Conservation (phyloP, 2,888 invertebrate genomes). For the Ashinkailepas kermadecensis region DNA sequence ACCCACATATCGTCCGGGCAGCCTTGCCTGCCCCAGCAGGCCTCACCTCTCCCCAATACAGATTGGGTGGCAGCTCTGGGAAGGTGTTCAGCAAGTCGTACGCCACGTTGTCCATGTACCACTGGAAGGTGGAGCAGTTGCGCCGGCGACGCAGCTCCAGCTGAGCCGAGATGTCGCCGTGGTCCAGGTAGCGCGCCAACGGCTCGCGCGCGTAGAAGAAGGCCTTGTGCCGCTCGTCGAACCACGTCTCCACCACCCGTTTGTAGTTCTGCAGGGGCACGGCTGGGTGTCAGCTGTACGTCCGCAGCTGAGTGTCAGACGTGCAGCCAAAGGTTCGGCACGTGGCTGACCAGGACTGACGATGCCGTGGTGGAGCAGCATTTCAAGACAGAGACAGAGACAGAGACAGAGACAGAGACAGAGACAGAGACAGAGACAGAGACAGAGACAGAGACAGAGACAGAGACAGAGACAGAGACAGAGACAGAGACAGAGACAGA, state of each 20-base stretch:
- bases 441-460: too few relatives aligned
- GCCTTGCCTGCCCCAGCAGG: not conserved
- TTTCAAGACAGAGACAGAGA: too few relatives aligned
- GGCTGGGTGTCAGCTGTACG: too few relatives aligned
- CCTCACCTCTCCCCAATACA: conserved; percentile 88
- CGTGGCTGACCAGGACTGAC: too few relatives aligned
- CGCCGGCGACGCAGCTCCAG: conserved; percentile 43
- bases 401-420: too few relatives aligned
- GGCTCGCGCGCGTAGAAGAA: conserved; percentile 50
- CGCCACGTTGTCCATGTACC: conserved; percentile 49
- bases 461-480: too few relatives aligned
- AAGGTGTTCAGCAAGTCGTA: conserved; percentile 48
- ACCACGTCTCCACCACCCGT: conserved; percentile 46
- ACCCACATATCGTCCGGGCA: not conserved
- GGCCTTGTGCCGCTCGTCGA: conserved; percentile 47
- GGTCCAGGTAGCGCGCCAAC: conserved; percentile 38
- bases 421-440: too few relatives aligned
- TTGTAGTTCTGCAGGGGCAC: too few relatives aligned
- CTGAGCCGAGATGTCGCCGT: conserved; percentile 45
- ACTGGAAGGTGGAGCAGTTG: conserved; percentile 49
- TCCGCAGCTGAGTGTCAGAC: too few relatives aligned
- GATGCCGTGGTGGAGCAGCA: too few relatives aligned
- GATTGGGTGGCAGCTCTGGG: conserved; percentile 59
- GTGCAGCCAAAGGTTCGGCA: too few relatives aligned
- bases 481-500: too few relatives aligned